Conservation (phyloP, 2,113 vertebrate genomes). For the Recurvirostra avosetta region DNA sequence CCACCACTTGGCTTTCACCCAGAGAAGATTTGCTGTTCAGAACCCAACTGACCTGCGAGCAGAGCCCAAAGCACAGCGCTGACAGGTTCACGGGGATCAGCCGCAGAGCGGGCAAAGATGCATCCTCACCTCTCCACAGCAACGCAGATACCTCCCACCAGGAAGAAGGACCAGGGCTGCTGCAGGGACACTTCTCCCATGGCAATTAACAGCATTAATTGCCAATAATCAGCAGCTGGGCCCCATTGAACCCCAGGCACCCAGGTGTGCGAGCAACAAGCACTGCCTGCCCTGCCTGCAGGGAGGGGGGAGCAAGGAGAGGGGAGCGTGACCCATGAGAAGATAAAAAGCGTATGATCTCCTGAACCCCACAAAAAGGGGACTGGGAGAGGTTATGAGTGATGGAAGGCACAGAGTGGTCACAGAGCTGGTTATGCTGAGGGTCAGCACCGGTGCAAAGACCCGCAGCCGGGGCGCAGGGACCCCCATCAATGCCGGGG, state of each 20-base stretch:
- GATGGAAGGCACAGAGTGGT: not conserved
- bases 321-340: accelerated
- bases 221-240: not conserved
- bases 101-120: accelerated
- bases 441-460: not conserved
- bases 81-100: accelerated
- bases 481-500: not conserved
- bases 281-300: not conserved
- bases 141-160: not conserved
- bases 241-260: not conserved
- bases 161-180: not conserved
- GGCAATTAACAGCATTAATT: not conserved
- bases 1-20: not conserved
- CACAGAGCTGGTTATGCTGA: not conserved
- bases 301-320: too few species aligned
- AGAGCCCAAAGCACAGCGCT: not conserved
- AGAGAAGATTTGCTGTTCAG: accelerated
- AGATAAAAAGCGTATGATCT: accelerated
- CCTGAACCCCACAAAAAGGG: not conserved
- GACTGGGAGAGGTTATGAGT: not conserved
- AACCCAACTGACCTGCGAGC: not conserved
- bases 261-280: not conserved
- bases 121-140: not conserved
- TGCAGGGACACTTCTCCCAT: not conserved
- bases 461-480: too few species aligned